phyloP scores from a whole-genome alignment of 2,888 invertebrate genomes.

The Plagodis dolabraria region DNA sequence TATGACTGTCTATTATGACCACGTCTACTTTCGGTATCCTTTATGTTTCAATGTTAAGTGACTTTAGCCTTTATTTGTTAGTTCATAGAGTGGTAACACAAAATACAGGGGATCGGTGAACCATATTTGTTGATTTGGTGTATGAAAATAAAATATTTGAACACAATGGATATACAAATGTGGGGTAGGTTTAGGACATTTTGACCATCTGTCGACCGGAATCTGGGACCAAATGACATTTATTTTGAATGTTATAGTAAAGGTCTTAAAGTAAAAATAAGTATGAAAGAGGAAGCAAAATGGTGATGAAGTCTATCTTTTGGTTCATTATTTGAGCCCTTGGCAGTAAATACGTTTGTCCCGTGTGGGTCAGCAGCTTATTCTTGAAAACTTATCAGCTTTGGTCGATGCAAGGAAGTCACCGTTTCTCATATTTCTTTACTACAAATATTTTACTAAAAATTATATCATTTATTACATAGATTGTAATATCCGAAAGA shows the following conservation, averaged over 20 bases:
- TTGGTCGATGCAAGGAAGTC: too few species aligned
- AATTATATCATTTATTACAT: too few species aligned
- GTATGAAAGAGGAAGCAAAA: too few species aligned
- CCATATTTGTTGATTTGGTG: constrained; percentile 40
- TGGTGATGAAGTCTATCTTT: too few species aligned
- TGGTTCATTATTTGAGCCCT: too few species aligned
- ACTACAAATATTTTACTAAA: too few species aligned
- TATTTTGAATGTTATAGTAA: constrained; percentile 33
- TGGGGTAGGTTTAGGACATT: constrained; percentile 47
- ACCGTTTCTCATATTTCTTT: too few species aligned
- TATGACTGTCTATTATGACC: constrained; percentile 32
- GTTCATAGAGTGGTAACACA: constrained; percentile 11
- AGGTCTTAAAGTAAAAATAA: too few species aligned
- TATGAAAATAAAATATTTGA: constrained; percentile 50
- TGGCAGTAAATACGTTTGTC: too few species aligned
- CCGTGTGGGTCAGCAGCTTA: too few species aligned
- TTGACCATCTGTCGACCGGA: constrained; percentile 66
- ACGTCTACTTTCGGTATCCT: constrained; percentile 30
- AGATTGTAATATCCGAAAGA: too few species aligned
- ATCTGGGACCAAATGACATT: constrained; percentile 59
- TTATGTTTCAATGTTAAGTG: constrained; percentile 13
- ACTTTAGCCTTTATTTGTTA: constrained; percentile 28
- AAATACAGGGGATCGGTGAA: constrained; percentile 1
- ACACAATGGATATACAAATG: constrained; percentile 58
- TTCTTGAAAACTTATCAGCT: too few species aligned